A percentile compares a stretch with the other conserved stretches of the same genome.
Evolutionary conservation across 2,113 vertebrate species (phyloP).

Genomic region (Shinisaurus crocodilurus): DNA sequence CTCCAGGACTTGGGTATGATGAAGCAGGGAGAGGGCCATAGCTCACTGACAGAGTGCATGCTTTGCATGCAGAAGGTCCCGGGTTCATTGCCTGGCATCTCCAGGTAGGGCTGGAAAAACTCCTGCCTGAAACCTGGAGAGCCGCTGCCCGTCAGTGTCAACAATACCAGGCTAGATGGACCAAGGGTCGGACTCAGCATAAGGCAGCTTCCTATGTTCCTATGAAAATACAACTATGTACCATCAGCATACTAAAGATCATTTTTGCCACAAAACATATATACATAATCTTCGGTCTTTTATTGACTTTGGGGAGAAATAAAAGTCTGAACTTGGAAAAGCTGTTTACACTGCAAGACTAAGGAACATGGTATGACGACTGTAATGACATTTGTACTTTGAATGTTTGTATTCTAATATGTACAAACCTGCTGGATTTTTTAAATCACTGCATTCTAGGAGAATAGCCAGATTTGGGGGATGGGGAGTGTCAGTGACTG

Average conservation of each 20-base stretch:
- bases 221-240: background rate
- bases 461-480: background rate
- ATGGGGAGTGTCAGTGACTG: background rate
- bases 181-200: too few relatives aligned
- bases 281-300: background rate
- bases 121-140: too few relatives aligned
- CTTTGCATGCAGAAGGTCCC: too few relatives aligned
- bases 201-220: too few relatives aligned
- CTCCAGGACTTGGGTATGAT: background rate
- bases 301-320: background rate
- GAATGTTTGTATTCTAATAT: constrained; percentile 9
- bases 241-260: background rate
- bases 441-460: background rate
- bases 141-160: too few relatives aligned
- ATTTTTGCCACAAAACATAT: background rate
- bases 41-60: too few relatives aligned
- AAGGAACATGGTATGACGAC: background rate
- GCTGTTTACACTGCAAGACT: background rate
- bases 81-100: too few relatives aligned
- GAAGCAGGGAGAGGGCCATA: background rate
- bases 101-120: too few relatives aligned
- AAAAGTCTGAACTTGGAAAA: too few relatives aligned
- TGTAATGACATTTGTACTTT: constrained; percentile 3
- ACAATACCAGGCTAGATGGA: too few relatives aligned
- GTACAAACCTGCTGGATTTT: background rate